Evolutionary conservation across 2,113 vertebrate genomes (phyloP), one percentile per base, ranked within the genome.

Genomic region (Pelecanoides urinatrix): DNA sequence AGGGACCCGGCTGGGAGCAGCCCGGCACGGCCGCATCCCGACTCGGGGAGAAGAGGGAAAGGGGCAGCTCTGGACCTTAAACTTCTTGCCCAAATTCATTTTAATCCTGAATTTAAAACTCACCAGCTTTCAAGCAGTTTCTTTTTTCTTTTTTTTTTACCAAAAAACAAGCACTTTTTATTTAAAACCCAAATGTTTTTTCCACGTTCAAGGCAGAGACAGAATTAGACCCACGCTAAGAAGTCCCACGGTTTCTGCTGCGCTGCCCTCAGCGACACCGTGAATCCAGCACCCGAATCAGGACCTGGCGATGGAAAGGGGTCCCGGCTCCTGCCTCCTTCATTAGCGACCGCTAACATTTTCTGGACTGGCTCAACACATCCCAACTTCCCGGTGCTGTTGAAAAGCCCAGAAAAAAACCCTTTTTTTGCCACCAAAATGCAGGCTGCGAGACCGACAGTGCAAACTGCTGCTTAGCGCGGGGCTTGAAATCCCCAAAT

Each of bases 291-390:
- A 34, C 58, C 16, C 29, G 6, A 62, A 59, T 17, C 23, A 10
- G 58, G 74, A 95, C 32, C 42, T 9, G 45, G 55, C 2, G 1
- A 5, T 21, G 74, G 45, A 59, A 42, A 18, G 9, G 47, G 17
- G 6, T 70, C 55, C n/a, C 2, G 0, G 20, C 44, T 92, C 75
- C 34, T 68, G 95, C 62, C 29, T 85, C 32, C 66, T 59, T 49
- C 47, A 0, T 45, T 45, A 92, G 10, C 7, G 5, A 19, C 10
- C 2, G 4, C 59, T 66, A 40, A 50, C 0, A 1, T 26, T 66
- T 68, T 62, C 29, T 87, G 38, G 10, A 7, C 32, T 30, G 45
- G 7, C 5, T 89, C 19, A 42, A 29, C 2, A 1, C 47, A 6
- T 36, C 55, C 16, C 13, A 0, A 56, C 45, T 58, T 30, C n/a